phyloP scores from a whole-genome alignment of 2,888 invertebrate genomes.

The Alviniconcha strummeri region DNA sequence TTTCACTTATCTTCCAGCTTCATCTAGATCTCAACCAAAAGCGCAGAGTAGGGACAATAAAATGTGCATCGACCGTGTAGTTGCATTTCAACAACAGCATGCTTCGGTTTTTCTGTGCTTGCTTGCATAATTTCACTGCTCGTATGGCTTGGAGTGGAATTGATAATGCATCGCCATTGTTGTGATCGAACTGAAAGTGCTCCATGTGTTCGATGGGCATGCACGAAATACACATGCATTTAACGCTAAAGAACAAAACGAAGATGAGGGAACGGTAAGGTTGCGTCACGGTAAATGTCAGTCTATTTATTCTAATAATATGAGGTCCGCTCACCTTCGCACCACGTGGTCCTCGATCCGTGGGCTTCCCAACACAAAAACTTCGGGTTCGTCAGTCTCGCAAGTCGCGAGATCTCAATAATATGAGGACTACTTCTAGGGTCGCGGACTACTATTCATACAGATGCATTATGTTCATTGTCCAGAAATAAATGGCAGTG shows the following conservation, averaged over 20 bases:
- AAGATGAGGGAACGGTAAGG: background rate
- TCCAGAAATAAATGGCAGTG: background rate
- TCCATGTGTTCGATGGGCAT: conserved; percentile 20
- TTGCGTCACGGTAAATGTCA: background rate
- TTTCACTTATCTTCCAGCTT: background rate
- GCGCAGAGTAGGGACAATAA: background rate
- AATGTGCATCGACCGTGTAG: background rate
- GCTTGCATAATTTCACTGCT: background rate
- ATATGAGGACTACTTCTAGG: conserved; percentile 22
- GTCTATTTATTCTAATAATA: conserved; percentile 19
- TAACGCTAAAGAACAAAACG: background rate
- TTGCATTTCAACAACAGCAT: background rate
- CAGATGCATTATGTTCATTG: conserved; percentile 28
- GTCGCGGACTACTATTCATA: conserved; percentile 16
- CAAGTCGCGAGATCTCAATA: conserved; percentile 29
- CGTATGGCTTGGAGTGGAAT: background rate
- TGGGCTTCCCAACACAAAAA: conserved; percentile 28
- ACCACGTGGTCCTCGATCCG: conserved; percentile 28
- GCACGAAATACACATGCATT: background rate
- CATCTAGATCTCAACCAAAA: background rate
- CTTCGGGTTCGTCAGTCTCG: background rate
- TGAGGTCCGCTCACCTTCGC: conserved; percentile 28
- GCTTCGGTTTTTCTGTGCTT: background rate
- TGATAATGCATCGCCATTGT: conserved; percentile 28
- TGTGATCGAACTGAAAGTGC: conserved; percentile 28